These are phyloP conservation scores for Pocota personata DNA, from an alignment of 2,888 invertebrate species.

Conservation along the genomic window DNA sequence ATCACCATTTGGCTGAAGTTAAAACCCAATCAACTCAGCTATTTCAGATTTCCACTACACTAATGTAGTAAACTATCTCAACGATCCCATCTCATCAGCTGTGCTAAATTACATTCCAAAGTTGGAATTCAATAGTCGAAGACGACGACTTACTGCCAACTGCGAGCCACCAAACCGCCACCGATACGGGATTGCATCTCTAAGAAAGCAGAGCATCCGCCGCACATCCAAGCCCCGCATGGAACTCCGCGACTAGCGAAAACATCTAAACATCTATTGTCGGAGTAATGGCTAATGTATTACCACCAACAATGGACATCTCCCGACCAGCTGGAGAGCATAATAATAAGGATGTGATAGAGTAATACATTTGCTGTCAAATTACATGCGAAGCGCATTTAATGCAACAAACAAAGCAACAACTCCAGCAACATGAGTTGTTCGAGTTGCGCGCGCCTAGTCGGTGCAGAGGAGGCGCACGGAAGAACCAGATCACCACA, in stretches of 20 bases:
- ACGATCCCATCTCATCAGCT: constrained; percentile 52
- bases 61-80: constrained; percentile 45
- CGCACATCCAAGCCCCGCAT: constrained; percentile 5
- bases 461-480: constrained; percentile 7
- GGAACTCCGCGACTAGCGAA: constrained; percentile 55
- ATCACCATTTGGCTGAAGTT: not conserved
- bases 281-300: constrained; percentile 74
- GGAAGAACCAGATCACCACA: constrained; percentile 60
- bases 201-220: constrained; percentile 25
- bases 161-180: not conserved
- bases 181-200: constrained; percentile 20
- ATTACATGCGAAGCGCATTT: constrained; percentile 75
- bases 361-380: constrained; percentile 77
- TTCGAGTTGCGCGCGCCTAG: constrained; percentile 14
- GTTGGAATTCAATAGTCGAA: constrained; percentile 63
- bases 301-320: constrained; percentile 74
- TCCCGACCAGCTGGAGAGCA: constrained; percentile 73
- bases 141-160: constrained; percentile 35
- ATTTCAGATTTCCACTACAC: constrained; percentile 36
- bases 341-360: constrained; percentile 75
- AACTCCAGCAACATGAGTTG: constrained; percentile 59
- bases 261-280: constrained; percentile 74
- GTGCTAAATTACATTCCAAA: constrained; percentile 72
- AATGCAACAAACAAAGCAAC: constrained; percentile 70
- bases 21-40: constrained; percentile 62